Base-by-base conservation (phyloP, 2,888 invertebrate species). In the Mamestra brassicae region DNA sequence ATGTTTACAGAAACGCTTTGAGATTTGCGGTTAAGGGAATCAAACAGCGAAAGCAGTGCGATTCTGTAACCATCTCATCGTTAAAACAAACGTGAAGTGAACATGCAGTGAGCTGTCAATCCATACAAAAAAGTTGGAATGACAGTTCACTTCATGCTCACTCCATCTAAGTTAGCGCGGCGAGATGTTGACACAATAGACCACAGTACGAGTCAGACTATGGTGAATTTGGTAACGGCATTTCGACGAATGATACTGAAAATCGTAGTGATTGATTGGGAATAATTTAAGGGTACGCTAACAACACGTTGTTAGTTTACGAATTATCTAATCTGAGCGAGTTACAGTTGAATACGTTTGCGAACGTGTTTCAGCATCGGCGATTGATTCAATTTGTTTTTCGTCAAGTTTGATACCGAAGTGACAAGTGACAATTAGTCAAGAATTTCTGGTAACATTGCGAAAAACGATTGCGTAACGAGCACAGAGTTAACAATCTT, bases 1-100 rank as follows among this genome's bases (percentile, higher is more conserved):
- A 77, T 78, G 80, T 84, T 78, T 83, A 81, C 80, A 80, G 86
- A 84, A 87, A 88, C 85, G 88, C 73, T 83, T 85, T 78, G 77
- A 78, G 71, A 83, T 76, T 86, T 81, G 84, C 78, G 85, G 81
- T 79, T 81, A 74, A 75, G 68, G 74, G 65, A 71, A 73, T 74
- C 72, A 62, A 82, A 67, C 74, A 81, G 74, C 47, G 54, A 61
- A 62, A 42, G 42, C 6, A 42, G 42, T 7, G 42, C 8, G 5
- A 42, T 42, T 42, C 42, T 42, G 42, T 42, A 42, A 42, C 1
- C 6, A 42, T 7, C 6, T 42, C 42, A 42, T 7, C 42, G 42
- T 42, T 6, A 42, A 42, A 42, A 42, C 5, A 1, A 6, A 42
- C 6, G 6, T 42, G 42, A 42, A 42, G 42, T 42, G 42, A 42